These are phyloP conservation scores for Neoaliturus tenellus DNA, from an alignment of 2,888 invertebrate species.

Conservation along the genomic window DNA sequence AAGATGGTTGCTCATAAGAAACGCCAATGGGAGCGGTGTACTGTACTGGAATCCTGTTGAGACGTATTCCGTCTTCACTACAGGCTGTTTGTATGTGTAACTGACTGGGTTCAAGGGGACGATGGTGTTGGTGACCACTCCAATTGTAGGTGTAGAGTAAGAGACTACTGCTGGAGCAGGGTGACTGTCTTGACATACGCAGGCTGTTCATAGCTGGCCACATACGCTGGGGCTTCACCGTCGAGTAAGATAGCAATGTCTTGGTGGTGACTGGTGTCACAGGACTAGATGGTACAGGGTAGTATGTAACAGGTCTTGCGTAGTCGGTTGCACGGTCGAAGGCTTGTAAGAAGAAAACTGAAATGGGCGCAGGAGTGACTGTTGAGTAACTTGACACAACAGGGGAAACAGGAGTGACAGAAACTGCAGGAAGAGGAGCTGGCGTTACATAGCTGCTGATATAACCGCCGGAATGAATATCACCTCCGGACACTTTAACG, in stretches of 20 bases:
- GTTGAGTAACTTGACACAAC: slow-evolving; percentile 43
- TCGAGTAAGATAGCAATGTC: slow-evolving; percentile 23
- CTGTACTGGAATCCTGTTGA: slow-evolving; percentile 33
- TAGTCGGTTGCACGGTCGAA: slow-evolving; percentile 48
- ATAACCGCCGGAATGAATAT: slow-evolving; percentile 26
- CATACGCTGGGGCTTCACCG: slow-evolving; percentile 46
- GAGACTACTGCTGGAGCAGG: slow-evolving; percentile 56
- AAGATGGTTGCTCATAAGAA: slow-evolving; percentile 52
- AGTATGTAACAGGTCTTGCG: slow-evolving; percentile 56
- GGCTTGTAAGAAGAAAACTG: not conserved
- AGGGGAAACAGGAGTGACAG: slow-evolving; percentile 35
- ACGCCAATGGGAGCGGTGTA: slow-evolving; percentile 47
- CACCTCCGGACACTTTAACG: slow-evolving; percentile 46
- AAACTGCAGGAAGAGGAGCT: slow-evolving; percentile 54
- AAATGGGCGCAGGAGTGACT: slow-evolving; percentile 43
- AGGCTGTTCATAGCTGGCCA: slow-evolving; percentile 51
- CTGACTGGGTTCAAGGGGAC: slow-evolving; percentile 53
- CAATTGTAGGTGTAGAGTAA: slow-evolving; percentile 35
- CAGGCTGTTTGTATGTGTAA: slow-evolving; percentile 58
- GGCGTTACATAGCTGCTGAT: slow-evolving; percentile 51
- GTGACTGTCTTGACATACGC: slow-evolving; percentile 55
- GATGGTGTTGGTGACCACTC: not conserved
- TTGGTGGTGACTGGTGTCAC: slow-evolving; percentile 55
- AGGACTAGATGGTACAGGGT: slow-evolving; percentile 38
- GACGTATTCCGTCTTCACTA: slow-evolving; percentile 29